phyloP scores from a whole-genome alignment of 2,888 invertebrate species.

The Aspidapion aeneum region DNA sequence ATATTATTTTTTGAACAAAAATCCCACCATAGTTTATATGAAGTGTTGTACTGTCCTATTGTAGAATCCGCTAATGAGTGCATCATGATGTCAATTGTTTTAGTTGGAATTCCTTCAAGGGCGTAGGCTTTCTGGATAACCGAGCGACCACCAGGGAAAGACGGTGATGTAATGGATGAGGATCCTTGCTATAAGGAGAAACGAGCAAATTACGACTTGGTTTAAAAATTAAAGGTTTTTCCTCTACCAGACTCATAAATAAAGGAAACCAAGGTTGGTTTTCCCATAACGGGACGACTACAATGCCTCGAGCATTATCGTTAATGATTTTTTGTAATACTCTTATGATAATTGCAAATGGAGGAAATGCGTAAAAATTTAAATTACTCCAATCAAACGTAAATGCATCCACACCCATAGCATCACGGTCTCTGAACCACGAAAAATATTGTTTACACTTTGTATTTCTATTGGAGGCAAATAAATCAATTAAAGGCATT shows the following conservation, averaged over 20 bases:
- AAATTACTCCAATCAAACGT: conserved; percentile 23
- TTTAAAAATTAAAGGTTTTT: no score
- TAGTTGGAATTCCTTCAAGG: conserved; percentile 2
- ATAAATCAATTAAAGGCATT: conserved; percentile 3
- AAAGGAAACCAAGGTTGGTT: conserved; percentile 19
- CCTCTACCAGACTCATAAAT: conserved; percentile 11
- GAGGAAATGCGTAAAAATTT: conserved; percentile 22
- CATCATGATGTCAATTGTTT: conserved; percentile 21
- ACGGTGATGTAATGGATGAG: conserved; percentile 1
- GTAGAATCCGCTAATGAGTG: conserved; percentile 25
- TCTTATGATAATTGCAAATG: conserved; percentile 33
- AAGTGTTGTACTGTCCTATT: conserved; percentile 25
- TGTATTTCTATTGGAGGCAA: neutral
- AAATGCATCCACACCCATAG: conserved; percentile 32
- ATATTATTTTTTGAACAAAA: conserved; percentile 20
- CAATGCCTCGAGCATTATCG: conserved; percentile 23
- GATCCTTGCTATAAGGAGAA: conserved; percentile 11
- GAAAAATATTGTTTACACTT: conserved; percentile 9
- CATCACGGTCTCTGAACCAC: conserved; percentile 25
- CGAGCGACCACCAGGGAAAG: conserved; percentile 18
- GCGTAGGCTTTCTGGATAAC: conserved; percentile 6
- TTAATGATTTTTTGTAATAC: conserved; percentile 34
- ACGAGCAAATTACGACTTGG: conserved; percentile 8
- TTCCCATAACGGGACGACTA: conserved; percentile 13
- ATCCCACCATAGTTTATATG: conserved; percentile 26